Evolutionary conservation across 2,113 vertebrate species (phyloP), one percentile per base, ranked within the genome.

Genomic region (Brachypteracias leptosomus): DNA sequence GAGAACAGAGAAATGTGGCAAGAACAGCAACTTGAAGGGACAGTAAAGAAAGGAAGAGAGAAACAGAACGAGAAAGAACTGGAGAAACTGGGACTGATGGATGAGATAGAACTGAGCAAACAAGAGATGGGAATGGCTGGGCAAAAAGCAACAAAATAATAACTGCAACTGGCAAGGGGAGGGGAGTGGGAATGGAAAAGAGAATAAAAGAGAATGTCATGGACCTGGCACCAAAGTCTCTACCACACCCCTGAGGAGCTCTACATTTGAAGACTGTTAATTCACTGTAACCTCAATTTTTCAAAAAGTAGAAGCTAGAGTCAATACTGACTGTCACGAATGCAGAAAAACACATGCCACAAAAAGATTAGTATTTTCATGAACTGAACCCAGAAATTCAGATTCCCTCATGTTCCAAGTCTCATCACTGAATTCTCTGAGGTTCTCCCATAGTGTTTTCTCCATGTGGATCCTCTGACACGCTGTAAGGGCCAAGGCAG

Each of bases 191-290:
- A 81, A 54, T 4, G 4, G 15, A 80, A 84, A 65, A 58, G 17
- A 0, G 1, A 78, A 68, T 6, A 80, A 84, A 65, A 58, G 17
- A 0, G 1, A 78, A 68, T 6, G 2, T 35, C 66, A 73, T 4
- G 6, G 20, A 77, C 81, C 38, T 74, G 59, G 21, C 17, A 86
- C 12, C 18, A 13, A 81, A 36, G 28, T 26, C 25, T 55, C 14
- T 10, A 46, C 4, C 13, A 55, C 10, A 11, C 3, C 40, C 19
- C 10, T 38, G 44, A 42, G 13, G 20, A 83, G 20, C 29, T 35
- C 44, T 71, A 14, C 31, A 26, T 73, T 85, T 87, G 40, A 92
- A 59, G 5, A 90, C 51, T 13, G 3, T n/a, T 77, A 49, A 75
- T 61, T 59, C 91, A 66, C 10, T 36, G 38, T 55, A 86, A 83